Base-by-base conservation (phyloP, 2,113 vertebrate genomes). In the Sylvia atricapilla region DNA sequence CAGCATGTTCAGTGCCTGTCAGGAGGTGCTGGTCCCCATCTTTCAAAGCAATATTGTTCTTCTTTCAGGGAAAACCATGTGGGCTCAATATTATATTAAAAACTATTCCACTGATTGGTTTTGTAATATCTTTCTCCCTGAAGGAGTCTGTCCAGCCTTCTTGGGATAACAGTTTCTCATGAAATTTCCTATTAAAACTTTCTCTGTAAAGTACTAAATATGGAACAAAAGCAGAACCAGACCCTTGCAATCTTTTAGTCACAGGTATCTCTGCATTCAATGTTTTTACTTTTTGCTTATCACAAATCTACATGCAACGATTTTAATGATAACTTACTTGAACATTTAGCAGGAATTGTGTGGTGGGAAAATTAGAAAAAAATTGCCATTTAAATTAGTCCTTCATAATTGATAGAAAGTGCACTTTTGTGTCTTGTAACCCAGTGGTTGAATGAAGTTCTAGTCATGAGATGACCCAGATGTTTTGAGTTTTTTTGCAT, bases 21-120 rank as follows among this genome's bases (percentile, higher is more conserved):
- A 12, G 17, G 33, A 73, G 24, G 12, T 55, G 39, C 2, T 43
- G 52, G 55, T 68, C 69, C 56, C 52, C 4, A 2, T 47, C 56
- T 62, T 95, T 63, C 87, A 94, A 78, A 78, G 73, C 84, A 95
- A 87, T 93, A 78, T 75, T 84, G 35, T 24, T 35, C 7, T 67
- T 89, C 81, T 81, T 82, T 44, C 39, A 47, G 39, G 33, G 39
- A 91, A 75, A 87, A 18, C 18, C 24, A 19, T 13, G 60, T 52
- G 58, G 56, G 50, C 64, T 62, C 76, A 60, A 20, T 56, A 44
- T 73, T 80, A 86, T 73, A 86, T 90, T 86, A 84, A 76, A 89
- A 80, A 60, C 15, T 17, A 8, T 76, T 77, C 39, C 27, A 72
- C 33, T 63, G 73, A 47, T 18, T 63, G 46, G 15, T 81, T 94